Evolutionary conservation across 2,888 invertebrate species (phyloP).

Genomic region (Agonopterix subpropinquella): DNA sequence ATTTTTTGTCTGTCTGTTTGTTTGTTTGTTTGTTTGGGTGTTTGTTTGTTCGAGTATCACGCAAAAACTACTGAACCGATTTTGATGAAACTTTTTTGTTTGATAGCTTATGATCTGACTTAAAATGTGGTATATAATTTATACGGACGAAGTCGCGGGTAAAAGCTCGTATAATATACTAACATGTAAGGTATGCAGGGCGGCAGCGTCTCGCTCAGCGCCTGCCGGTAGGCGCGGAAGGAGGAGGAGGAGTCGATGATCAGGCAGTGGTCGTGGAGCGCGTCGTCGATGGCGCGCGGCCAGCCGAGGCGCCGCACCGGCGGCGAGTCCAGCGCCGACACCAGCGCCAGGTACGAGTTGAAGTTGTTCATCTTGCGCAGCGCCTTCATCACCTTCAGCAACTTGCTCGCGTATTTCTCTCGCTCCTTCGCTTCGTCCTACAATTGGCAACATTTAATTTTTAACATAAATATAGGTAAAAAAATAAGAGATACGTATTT

Average conservation of each 20-base stretch:
- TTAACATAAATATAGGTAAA: too few relatives aligned
- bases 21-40: too few relatives aligned
- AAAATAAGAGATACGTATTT: too few relatives aligned
- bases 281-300: constrained; percentile 94
- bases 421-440: constrained; percentile 94
- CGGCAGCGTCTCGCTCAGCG: constrained; percentile 94
- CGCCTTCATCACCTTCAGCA: constrained; percentile 99
- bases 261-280: constrained; percentile 94
- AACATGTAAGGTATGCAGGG: constrained; percentile 99
- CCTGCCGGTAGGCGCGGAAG: constrained; percentile 96
- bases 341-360: constrained; percentile 96
- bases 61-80: too few relatives aligned
- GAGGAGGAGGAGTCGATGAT: constrained; percentile 99
- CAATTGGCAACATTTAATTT: too few relatives aligned
- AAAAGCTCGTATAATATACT: too few relatives aligned
- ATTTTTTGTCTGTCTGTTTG: too few relatives aligned
- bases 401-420: constrained; percentile 95
- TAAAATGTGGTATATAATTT: too few relatives aligned
- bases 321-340: constrained; percentile 97
- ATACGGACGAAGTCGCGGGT: too few relatives aligned
- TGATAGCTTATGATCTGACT: too few relatives aligned
- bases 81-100: too few relatives aligned
- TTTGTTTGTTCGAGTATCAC: too few relatives aligned
- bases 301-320: constrained; percentile 94
- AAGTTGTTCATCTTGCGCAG: constrained; percentile 98